Conservation (phyloP, 2,113 vertebrate species). For the Burhinus bistriatus region DNA sequence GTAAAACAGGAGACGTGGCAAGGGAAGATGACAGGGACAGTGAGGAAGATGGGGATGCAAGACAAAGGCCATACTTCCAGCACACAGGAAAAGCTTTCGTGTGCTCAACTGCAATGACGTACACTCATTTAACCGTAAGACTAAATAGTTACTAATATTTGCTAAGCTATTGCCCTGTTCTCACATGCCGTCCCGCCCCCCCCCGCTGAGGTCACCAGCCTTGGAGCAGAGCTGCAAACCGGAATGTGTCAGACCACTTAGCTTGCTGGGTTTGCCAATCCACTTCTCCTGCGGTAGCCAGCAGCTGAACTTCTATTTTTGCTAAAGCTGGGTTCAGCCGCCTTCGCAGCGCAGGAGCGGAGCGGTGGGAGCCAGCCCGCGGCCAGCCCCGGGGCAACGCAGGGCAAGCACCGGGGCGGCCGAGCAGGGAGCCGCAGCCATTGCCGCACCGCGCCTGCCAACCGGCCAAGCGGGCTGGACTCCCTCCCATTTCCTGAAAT, state of each 20-base stretch:
- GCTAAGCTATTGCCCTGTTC: neutral
- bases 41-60: neutral
- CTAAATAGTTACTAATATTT: neutral
- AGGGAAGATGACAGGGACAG: no score
- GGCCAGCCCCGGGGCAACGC: neutral
- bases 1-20: rapidly evolving
- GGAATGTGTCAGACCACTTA: neutral
- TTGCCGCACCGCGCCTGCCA: neutral
- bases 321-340: neutral
- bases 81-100: neutral
- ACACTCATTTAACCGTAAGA: neutral
- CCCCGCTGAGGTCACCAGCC: neutral
- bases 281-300: neutral
- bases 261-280: neutral
- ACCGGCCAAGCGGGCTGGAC: rapidly evolving
- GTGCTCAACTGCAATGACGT: neutral
- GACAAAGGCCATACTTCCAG: neutral
- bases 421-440: neutral
- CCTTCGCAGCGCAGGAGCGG: rapidly evolving
- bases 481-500: rapidly evolving
- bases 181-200: no score
- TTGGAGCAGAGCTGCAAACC: neutral
- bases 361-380: neutral
- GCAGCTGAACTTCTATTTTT: neutral
- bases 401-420: neutral